These are phyloP conservation scores for Ooceraea biroi DNA, from an alignment of 1,140 invertebrate species.

Conservation along the genomic window DNA sequence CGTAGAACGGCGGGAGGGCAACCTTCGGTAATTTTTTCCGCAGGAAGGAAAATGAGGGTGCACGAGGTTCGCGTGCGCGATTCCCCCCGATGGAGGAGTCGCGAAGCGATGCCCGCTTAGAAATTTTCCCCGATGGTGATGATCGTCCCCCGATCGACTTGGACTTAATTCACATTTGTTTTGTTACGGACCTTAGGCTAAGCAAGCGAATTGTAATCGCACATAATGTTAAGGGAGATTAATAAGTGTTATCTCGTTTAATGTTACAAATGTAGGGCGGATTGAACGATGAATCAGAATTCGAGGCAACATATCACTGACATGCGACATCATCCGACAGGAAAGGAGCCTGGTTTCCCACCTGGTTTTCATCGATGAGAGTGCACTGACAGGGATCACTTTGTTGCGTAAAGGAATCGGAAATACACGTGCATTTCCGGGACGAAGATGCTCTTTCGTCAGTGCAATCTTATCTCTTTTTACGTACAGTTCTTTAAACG, in stretches of 20 bases:
- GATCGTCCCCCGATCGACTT: slow-evolving; percentile 5
- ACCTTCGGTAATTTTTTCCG: background rate
- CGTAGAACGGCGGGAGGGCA: background rate
- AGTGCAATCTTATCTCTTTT: slow-evolving; percentile 36
- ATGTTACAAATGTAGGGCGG: slow-evolving; percentile 60
- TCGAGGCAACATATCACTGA: slow-evolving; percentile 54
- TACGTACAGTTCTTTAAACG: slow-evolving; percentile 57
- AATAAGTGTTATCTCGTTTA: slow-evolving; percentile 66
- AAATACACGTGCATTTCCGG: background rate
- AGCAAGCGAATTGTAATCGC: slow-evolving; percentile 49
- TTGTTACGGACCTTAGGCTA: slow-evolving; percentile 58
- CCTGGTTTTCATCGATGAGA: background rate
- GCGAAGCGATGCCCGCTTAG: background rate
- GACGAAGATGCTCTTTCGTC: slow-evolving; percentile 1
- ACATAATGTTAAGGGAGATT: slow-evolving; percentile 60
- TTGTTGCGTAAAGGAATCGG: background rate
- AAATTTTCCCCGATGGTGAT: background rate
- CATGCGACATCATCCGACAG: slow-evolving; percentile 22
- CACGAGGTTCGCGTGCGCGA: background rate
- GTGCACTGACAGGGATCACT: background rate
- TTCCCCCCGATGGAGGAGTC: background rate
- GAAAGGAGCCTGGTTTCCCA: slow-evolving; percentile 44
- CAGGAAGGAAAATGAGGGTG: background rate
- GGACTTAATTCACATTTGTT: slow-evolving; percentile 49
- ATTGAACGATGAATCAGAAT: slow-evolving; percentile 38